These are phyloP conservation scores for Emydoidea blandingii DNA, from an alignment of 2,797 vertebrate genomes.

Conservation along the genomic window DNA sequence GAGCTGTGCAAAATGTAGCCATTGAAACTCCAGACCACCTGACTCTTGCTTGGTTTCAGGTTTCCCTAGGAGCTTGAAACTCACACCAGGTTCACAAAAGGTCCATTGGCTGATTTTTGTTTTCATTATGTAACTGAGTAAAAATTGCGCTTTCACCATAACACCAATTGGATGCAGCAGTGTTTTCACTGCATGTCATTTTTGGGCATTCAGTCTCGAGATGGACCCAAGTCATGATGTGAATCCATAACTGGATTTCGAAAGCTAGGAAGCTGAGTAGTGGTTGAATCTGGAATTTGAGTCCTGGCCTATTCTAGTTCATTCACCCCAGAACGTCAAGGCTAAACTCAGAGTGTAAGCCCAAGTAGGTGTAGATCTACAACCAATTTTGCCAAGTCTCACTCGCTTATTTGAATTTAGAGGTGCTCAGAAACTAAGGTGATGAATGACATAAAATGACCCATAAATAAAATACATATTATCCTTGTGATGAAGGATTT, in stretches of 20 bases:
- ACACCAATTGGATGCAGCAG: not conserved
- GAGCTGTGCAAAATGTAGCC: not conserved
- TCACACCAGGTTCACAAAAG: slow-evolving; percentile 31
- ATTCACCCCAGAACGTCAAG: not conserved
- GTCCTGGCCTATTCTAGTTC: not conserved
- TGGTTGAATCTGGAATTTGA: not conserved
- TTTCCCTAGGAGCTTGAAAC: slow-evolving; percentile 46
- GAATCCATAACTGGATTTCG: not conserved
- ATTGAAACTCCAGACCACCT: not conserved
- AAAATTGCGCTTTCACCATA: not conserved
- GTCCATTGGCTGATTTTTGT: not conserved
- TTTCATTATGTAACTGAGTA: slow-evolving; percentile 10
- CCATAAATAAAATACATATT: not conserved
- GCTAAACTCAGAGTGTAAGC: not conserved
- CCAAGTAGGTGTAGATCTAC: not conserved
- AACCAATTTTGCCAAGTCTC: slow-evolving; percentile 1
- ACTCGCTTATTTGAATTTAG: not conserved
- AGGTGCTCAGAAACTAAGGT: not conserved
- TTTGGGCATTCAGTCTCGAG: not conserved
- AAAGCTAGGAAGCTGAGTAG: accelerated
- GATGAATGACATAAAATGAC: not conserved
- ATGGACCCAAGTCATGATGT: not conserved
- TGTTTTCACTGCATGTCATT: not conserved
- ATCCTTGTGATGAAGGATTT: not conserved
- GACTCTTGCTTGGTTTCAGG: not conserved